Evolutionary conservation across 2,113 vertebrate species (phyloP).

Genomic region (Apaloderma vittatum): DNA sequence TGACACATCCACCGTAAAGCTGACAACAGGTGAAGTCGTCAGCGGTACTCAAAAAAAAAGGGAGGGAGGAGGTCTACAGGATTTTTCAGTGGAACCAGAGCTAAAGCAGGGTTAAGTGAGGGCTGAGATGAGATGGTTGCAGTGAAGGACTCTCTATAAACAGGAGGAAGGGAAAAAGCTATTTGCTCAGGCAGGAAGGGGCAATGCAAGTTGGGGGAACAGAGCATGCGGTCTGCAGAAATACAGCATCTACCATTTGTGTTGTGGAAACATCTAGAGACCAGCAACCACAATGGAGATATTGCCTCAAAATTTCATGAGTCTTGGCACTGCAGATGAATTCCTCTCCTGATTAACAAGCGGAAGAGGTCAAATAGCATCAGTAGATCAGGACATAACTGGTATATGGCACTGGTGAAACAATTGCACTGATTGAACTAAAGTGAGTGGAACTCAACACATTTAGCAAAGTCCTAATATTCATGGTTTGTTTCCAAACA

Average conservation of each 20-base stretch:
- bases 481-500: neutral
- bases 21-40: neutral
- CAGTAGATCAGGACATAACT: neutral
- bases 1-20: neutral
- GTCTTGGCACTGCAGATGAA: neutral
- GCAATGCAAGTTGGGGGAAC: fast-evolving
- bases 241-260: neutral
- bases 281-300: neutral
- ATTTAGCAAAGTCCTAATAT: neutral
- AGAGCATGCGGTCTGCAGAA: neutral
- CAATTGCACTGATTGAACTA: fast-evolving
- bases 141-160: neutral
- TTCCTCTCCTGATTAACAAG: neutral
- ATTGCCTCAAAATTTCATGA: neutral
- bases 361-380: neutral
- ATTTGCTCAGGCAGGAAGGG: neutral
- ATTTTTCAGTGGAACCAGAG: neutral
- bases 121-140: neutral
- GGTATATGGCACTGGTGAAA: neutral
- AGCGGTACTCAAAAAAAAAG: neutral
- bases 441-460: neutral
- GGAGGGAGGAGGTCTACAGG: fast-evolving
- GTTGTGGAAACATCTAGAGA: neutral
- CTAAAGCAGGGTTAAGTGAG: neutral
- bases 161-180: neutral